A percentile compares a stretch with the other conserved stretches of the same genome.
Conservation (phyloP, 2,888 invertebrate genomes). For the Drosophila robusta region DNA sequence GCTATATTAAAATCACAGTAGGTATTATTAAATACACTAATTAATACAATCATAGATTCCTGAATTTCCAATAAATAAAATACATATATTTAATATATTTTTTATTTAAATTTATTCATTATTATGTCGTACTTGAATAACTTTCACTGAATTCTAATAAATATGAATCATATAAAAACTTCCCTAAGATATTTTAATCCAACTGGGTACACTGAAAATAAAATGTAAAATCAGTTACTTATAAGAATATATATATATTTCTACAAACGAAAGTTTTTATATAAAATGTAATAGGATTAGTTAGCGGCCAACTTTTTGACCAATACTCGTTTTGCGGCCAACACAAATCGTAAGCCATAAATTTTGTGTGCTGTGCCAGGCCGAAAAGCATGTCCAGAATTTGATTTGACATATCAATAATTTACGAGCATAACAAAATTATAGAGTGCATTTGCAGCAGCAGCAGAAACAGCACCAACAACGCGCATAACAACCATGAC, state of each 20-base stretch:
- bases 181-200: too few relatives aligned
- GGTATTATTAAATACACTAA: too few relatives aligned
- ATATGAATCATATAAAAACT: too few relatives aligned
- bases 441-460: constrained; percentile 46
- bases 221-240: too few relatives aligned
- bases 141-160: too few relatives aligned
- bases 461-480: constrained; percentile 9
- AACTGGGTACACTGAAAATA: too few relatives aligned
- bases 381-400: constrained; percentile 61
- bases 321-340: constrained; percentile 29
- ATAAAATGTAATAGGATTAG: neutral
- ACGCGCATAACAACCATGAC: neutral
- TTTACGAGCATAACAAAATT: constrained; percentile 71
- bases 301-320: constrained; percentile 3
- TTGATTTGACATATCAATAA: constrained; percentile 80
- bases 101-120: too few relatives aligned
- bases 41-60: too few relatives aligned
- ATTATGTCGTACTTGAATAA: too few relatives aligned
- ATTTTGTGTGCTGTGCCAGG: constrained; percentile 38
- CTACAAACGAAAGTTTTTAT: neutral
- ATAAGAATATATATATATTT: neutral
- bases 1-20: too few relatives aligned
- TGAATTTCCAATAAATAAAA: too few relatives aligned
- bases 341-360: constrained; percentile 59
- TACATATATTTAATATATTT: too few relatives aligned